Evolutionary conservation across 2,888 invertebrate species (phyloP).

Genomic region (Cordylochernes scorpioides): DNA sequence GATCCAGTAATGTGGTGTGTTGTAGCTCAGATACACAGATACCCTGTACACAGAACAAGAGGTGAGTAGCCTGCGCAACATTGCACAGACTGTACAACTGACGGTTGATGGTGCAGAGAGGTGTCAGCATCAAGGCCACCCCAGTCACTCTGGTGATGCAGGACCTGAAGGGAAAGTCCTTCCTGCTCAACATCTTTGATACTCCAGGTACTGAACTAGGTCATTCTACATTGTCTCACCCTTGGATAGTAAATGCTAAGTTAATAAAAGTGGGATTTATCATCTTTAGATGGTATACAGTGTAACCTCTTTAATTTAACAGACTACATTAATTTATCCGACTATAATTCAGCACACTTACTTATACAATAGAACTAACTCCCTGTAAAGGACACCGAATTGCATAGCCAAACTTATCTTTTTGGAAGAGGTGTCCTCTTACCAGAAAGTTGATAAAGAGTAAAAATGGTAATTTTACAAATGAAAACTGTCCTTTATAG

Average conservation of each 20-base stretch:
- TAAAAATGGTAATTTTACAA: too few species aligned
- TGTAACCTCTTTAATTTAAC: too few species aligned
- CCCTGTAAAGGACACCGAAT: too few species aligned
- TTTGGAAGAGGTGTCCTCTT: too few species aligned
- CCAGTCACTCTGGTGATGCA: slow-evolving; percentile 79
- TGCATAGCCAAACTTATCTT: too few species aligned
- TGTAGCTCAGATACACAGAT: slow-evolving; percentile 57
- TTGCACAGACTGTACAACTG: not conserved
- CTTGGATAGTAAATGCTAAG: not conserved
- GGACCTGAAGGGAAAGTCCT: slow-evolving; percentile 85
- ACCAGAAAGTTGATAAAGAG: too few species aligned
- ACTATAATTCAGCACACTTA: too few species aligned
- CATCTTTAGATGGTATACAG: not conserved
- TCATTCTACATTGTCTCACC: not conserved
- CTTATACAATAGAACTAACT: too few species aligned
- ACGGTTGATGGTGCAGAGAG: slow-evolving; percentile 29
- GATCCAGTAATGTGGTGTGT: too few species aligned
- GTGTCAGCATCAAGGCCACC: slow-evolving; percentile 84
- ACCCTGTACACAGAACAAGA: slow-evolving; percentile 90
- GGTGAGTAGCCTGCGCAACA: slow-evolving; percentile 10
- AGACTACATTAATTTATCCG: too few species aligned
- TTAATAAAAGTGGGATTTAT: slow-evolving; percentile 3
- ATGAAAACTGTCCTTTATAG: too few species aligned
- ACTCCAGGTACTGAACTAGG: slow-evolving; percentile 42
- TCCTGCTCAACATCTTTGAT: slow-evolving; percentile 82